phyloP scores from a whole-genome alignment of 2,113 vertebrate genomes.

The Aspidoscelis tigris region DNA sequence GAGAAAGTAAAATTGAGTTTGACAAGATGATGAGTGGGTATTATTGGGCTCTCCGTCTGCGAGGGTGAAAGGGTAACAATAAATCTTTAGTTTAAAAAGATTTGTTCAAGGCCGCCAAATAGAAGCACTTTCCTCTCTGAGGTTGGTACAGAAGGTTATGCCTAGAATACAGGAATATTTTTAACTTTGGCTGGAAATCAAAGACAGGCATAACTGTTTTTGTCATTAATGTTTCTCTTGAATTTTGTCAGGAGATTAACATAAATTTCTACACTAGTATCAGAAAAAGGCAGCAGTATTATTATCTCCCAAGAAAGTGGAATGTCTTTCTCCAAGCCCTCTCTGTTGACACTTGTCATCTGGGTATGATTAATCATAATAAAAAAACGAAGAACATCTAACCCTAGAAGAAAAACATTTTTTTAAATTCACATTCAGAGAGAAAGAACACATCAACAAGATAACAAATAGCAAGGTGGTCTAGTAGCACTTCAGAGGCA shows the following conservation, averaged over 20 bases:
- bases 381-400: neutral
- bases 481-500: too few relatives aligned
- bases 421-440: too few relatives aligned
- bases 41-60: neutral
- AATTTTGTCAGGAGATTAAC: slow-evolving; percentile 12
- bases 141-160: slow-evolving; percentile 6
- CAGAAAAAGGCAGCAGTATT: slow-evolving; percentile 7
- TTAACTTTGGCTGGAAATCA: slow-evolving; percentile 20
- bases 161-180: slow-evolving; percentile 17
- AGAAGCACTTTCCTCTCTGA: neutral
- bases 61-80: slow-evolving; percentile 9
- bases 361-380: neutral
- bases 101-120: slow-evolving; percentile 20
- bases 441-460: too few relatives aligned
- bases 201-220: neutral
- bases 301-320: neutral
- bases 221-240: slow-evolving; percentile 8
- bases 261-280: slow-evolving; percentile 9
- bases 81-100: slow-evolving; percentile 12
- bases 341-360: neutral
- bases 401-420: neutral
- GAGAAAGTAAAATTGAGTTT: slow-evolving; percentile 4
- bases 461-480: too few relatives aligned
- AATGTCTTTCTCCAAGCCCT: neutral
- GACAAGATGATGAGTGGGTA: slow-evolving; percentile 1